phyloP scores from a whole-genome alignment of 1,140 invertebrate species.

The Listronotus oregonensis region DNA sequence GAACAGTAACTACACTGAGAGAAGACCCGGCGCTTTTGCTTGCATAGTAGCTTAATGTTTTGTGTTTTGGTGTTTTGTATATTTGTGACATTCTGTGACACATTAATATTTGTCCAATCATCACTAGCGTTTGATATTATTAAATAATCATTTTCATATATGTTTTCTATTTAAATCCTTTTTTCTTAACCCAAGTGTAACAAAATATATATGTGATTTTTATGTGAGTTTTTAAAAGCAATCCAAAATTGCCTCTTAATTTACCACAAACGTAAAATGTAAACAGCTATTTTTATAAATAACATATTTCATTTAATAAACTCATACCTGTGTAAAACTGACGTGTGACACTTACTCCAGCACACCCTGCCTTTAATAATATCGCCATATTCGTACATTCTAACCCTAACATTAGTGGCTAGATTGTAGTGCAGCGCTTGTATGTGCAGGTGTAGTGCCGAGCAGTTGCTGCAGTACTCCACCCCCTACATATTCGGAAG shows the following conservation, averaged over 20 bases:
- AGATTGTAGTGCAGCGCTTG: slow-evolving; percentile 45
- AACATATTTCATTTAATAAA: too few species aligned
- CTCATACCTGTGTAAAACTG: too few species aligned
- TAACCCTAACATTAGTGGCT: slow-evolving; percentile 32
- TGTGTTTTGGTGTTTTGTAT: slow-evolving; percentile 1
- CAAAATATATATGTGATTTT: too few species aligned
- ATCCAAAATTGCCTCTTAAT: too few species aligned
- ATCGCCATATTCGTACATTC: neutral
- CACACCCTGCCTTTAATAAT: neutral
- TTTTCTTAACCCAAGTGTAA: too few species aligned
- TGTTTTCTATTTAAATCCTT: too few species aligned
- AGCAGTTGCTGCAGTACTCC: slow-evolving; percentile 80
- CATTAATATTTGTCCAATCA: too few species aligned
- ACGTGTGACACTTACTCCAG: neutral
- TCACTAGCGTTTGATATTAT: too few species aligned
- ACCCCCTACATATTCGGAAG: slow-evolving; percentile 85
- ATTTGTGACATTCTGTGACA: neutral
- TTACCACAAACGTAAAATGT: too few species aligned
- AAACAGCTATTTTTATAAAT: too few species aligned
- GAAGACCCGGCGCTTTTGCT: slow-evolving; percentile 19
- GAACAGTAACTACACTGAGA: slow-evolving; percentile 1
- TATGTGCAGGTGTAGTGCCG: slow-evolving; percentile 55
- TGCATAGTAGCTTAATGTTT: slow-evolving; percentile 20
- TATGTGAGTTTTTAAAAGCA: too few species aligned
- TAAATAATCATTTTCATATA: too few species aligned